Base-by-base conservation (phyloP, 2,113 vertebrate genomes). In the Origma solitaria region DNA sequence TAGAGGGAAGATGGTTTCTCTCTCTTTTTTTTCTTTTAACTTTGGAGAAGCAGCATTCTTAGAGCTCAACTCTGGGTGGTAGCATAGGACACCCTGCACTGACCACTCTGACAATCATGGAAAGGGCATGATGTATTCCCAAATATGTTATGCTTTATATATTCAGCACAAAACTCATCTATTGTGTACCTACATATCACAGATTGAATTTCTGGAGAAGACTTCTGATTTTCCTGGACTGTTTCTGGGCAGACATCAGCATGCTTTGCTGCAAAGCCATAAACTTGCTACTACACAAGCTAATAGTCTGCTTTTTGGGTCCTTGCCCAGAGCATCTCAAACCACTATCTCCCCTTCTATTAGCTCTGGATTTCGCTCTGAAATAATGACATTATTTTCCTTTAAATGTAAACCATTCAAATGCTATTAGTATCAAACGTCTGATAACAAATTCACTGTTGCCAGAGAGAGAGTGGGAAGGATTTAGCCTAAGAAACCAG, bases 371-470 rank as follows among this genome's bases (percentile, higher is more conserved):
- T 86, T 92, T 75, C 69, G 65, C 68, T 38, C 79, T n/a, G 68
- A 86, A 84, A 66, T 61, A 94, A 92, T 65, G 53, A 69, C 17
- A 61, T 77, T 69, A 30, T 87, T 92, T 93, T 88, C 27, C 71
- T 73, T 86, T 86, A 82, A 95, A 80, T 40, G 66, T 50, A 86
- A 94, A 88, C 79, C 51, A 56, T 54, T 86, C 69, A 81, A 66
- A 84, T 71, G 51, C 47, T 38, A 38, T 92, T 95, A 91, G 76
- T 35, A 77, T 73, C 71, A 86, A 94, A 47, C 37, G 60, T 66
- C 33, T 0, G 2, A 81, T 44, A 81, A 77, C 25, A 91, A 88
- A 83, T 38, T 91, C 33, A 30, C 15, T 73, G 15, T 54, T 88
- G 42, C 33, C 42, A 54, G 35, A 56, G 25, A 88, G 11, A 33